These are phyloP conservation scores for Athalia circularis DNA, from an alignment of 2,888 invertebrate genomes.

Conservation along the genomic window DNA sequence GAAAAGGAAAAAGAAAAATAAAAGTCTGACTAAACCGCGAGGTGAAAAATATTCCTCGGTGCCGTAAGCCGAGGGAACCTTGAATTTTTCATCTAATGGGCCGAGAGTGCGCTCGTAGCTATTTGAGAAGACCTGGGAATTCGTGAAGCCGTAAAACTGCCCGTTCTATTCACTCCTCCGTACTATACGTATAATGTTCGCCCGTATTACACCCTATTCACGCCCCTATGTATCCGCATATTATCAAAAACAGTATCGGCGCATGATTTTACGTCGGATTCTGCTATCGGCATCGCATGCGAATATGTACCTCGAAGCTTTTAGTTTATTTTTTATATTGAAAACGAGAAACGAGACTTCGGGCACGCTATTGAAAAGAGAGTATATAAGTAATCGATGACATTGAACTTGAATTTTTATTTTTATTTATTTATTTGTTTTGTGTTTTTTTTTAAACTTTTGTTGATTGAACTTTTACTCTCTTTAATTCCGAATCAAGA, in stretches of 20 bases:
- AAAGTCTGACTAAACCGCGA: not conserved
- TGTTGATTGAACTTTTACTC: no score
- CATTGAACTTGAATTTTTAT: no score
- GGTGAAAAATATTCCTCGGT: not conserved
- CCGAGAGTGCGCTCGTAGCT: conserved; percentile 46
- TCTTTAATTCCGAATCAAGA: no score
- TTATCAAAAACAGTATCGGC: not conserved
- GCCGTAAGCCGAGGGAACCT: conserved; percentile 18
- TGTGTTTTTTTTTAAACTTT: no score
- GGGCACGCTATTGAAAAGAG: no score
- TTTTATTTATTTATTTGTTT: no score
- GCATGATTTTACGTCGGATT: not conserved
- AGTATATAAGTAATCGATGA: no score
- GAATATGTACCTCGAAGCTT: no score
- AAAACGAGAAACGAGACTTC: no score
- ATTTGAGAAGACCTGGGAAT: conserved; percentile 49
- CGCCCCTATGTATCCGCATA: conserved; percentile 4
- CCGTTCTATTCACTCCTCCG: not conserved
- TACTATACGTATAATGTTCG: conserved; percentile 4
- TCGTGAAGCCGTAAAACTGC: conserved; percentile 43
- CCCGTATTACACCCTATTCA: conserved; percentile 7
- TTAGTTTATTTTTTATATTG: no score
- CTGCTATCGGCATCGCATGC: not conserved
- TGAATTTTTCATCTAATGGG: conserved; percentile 41
- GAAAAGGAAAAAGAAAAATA: not conserved